Percentiles rank a stretch among this genome's conserved stretches.
phyloP scores from a whole-genome alignment of 2,113 vertebrate genomes.

The Rhynchopsitta pachyrhyncha region DNA sequence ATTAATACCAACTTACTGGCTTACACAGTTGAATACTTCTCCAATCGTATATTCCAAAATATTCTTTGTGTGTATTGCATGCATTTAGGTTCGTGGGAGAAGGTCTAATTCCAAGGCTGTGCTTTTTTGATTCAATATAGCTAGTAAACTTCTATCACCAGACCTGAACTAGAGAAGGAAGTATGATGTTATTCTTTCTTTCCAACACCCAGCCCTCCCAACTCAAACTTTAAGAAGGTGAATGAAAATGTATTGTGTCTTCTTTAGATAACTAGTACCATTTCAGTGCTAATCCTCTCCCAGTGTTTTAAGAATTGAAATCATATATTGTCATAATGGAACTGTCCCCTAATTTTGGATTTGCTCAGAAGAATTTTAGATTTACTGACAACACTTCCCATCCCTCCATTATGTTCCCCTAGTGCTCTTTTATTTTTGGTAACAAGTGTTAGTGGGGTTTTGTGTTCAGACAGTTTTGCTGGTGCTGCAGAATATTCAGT shows the following conservation, averaged over 20 bases:
- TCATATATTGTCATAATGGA: background rate
- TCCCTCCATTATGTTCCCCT: background rate
- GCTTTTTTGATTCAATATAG: background rate
- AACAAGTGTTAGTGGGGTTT: background rate
- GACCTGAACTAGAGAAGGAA: background rate
- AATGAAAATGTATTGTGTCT: background rate
- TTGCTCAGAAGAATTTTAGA: background rate
- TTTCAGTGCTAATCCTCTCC: background rate
- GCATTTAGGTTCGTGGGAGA: background rate
- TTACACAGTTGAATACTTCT: background rate
- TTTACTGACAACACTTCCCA: background rate
- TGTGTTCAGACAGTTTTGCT: background rate
- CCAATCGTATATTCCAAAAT: background rate
- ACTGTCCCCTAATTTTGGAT: background rate
- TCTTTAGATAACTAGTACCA: background rate
- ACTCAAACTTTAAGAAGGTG: background rate
- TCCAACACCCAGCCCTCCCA: background rate
- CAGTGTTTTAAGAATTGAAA: background rate
- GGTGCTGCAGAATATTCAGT: slow-evolving; percentile 5
- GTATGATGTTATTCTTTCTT: background rate
- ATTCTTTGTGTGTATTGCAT: background rate
- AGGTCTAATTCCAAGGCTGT: background rate
- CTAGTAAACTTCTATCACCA: background rate
- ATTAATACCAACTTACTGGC: background rate
- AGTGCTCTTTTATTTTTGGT: background rate